A percentile compares a stretch with the other conserved stretches of the same genome.
Evolutionary conservation across 1,140 invertebrate species (phyloP).

Genomic region (Sarcophaga peregrina): DNA sequence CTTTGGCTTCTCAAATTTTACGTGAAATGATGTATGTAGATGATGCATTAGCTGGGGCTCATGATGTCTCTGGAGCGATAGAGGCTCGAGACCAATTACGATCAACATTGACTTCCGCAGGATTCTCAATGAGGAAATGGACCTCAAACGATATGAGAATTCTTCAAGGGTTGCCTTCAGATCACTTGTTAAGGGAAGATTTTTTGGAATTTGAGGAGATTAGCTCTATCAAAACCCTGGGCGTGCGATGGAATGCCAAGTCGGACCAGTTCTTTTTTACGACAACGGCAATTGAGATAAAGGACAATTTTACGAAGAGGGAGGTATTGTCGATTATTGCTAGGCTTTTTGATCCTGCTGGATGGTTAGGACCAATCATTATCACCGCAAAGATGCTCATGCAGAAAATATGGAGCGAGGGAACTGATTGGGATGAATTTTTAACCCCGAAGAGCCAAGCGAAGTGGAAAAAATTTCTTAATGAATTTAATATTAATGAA

Average conservation of each 20-base stretch:
- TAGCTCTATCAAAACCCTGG: neutral
- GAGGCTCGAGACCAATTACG: no score
- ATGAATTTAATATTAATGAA: neutral
- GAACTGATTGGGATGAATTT: conserved; percentile 5
- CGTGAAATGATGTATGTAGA: no score
- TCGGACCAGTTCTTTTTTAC: neutral
- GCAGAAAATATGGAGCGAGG: neutral
- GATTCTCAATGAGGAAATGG: no score
- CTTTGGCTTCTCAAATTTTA: no score
- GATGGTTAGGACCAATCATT: neutral
- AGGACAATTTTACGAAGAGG: neutral
- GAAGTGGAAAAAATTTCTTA: neutral
- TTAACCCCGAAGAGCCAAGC: neutral
- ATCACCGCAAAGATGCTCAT: conserved; percentile 18
- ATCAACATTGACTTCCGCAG: no score
- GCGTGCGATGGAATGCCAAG: neutral
- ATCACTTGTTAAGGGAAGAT: neutral
- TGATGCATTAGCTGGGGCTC: no score
- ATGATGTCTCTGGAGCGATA: no score
- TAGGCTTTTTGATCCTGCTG: neutral
- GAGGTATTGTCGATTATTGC: neutral
- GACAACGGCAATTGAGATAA: neutral
- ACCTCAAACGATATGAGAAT: no score
- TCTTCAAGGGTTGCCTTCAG: neutral
- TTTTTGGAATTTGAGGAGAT: neutral